Conservation (phyloP, 2,797 vertebrate genomes). For the Anguilla anguilla region DNA sequence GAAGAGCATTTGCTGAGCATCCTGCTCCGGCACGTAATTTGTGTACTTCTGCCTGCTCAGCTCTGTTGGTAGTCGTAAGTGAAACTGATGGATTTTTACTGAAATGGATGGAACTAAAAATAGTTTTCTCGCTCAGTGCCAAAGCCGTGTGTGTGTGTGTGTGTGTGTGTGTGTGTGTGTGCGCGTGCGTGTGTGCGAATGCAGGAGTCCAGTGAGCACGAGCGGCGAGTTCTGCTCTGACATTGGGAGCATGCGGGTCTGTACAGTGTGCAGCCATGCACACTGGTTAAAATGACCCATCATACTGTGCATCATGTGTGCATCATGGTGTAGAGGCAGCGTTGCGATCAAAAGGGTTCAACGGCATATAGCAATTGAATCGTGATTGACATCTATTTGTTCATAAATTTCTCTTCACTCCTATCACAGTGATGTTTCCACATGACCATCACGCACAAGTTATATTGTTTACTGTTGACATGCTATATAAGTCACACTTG, state of each 20-base stretch:
- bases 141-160: not conserved
- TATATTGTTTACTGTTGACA: not conserved
- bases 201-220: not conserved
- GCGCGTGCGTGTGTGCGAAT: not conserved
- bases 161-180: not conserved
- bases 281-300: not conserved
- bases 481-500: not conserved
- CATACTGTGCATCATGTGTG: not conserved
- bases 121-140: constrained; percentile 22
- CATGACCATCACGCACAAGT: not conserved
- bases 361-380: not conserved
- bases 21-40: not conserved
- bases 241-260: not conserved
- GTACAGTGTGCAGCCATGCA: not conserved
- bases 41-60: not conserved
- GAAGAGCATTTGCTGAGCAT: not conserved
- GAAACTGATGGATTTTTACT: constrained; percentile 27
- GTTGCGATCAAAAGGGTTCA: not conserved
- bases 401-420: not conserved
- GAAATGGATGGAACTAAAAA: constrained; percentile 30
- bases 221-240: constrained; percentile 18
- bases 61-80: not conserved
- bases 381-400: not conserved
- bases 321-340: not conserved
- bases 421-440: not conserved